Conservation (phyloP, 2,888 invertebrate genomes). For the Papilio demoleus region DNA sequence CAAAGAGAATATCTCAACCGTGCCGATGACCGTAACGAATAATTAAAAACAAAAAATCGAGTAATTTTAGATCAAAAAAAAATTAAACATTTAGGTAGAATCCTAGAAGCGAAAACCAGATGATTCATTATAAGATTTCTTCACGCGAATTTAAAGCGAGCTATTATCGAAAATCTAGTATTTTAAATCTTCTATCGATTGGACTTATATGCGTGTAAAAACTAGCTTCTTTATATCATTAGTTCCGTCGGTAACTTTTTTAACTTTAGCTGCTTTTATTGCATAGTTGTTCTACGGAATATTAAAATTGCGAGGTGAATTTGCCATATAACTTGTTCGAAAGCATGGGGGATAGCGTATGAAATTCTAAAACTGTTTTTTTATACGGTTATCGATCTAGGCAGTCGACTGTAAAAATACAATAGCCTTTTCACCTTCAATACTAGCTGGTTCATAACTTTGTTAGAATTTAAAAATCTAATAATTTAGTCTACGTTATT, state of each 20-base stretch:
- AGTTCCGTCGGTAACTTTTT: constrained; percentile 34
- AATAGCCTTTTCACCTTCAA: neutral
- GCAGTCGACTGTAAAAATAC: neutral
- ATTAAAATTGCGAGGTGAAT: constrained; percentile 17
- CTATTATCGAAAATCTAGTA: neutral
- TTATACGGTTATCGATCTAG: neutral
- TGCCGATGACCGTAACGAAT: constrained; percentile 29
- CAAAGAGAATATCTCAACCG: constrained; percentile 19
- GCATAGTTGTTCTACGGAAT: constrained; percentile 19
- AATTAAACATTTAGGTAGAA: constrained; percentile 16
- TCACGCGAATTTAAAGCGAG: constrained; percentile 24
- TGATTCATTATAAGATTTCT: constrained; percentile 28
- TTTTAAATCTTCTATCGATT: constrained; percentile 24
- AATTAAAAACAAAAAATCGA: constrained; percentile 2
- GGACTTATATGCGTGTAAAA: constrained; percentile 17
- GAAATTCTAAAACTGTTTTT: constrained; percentile 11
- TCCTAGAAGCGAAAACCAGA: constrained; percentile 21
- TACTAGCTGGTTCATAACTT: too few species aligned
- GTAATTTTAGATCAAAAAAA: constrained; percentile 36
- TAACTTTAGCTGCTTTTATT: constrained; percentile 9
- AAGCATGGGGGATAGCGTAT: constrained; percentile 1
- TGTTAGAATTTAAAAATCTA: too few species aligned
- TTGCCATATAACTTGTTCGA: constrained; percentile 17
- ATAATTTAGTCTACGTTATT: too few species aligned
- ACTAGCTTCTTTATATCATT: constrained; percentile 27